Evolutionary conservation across 2,888 invertebrate species (phyloP).

Genomic region (Artemia sinica): DNA sequence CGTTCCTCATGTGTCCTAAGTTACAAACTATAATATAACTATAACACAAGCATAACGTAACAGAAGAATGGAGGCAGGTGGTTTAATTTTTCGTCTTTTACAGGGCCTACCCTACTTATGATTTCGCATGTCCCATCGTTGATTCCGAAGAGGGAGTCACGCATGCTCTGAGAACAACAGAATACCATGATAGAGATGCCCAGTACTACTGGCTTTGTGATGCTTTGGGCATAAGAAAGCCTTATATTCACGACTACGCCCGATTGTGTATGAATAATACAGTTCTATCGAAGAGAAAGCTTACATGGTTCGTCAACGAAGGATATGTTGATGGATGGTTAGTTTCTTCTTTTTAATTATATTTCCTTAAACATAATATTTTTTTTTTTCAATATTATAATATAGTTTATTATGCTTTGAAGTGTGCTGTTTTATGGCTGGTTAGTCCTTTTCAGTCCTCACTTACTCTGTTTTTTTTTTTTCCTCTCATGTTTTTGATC

Average conservation of each 20-base stretch:
- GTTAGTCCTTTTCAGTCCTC: no score
- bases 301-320: conserved; percentile 94
- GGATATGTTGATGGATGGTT: conserved; percentile 90
- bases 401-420: no score
- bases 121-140: conserved; percentile 98
- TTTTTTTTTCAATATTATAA: no score
- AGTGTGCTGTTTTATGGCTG: no score
- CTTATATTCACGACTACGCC: conserved; percentile 89
- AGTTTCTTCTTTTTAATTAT: conserved; percentile 28
- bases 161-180: conserved; percentile 94
- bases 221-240: conserved; percentile 63
- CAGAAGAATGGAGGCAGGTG: no score
- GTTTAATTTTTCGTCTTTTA: conserved; percentile 27
- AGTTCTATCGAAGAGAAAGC: conserved; percentile 85
- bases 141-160: conserved; percentile 94
- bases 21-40: no score
- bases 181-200: conserved; percentile 92
- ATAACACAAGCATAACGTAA: no score
- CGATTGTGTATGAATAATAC: conserved; percentile 95
- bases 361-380: no score
- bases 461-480: no score
- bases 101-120: conserved; percentile 97
- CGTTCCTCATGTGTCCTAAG: no score
- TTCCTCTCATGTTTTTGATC: no score
- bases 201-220: conserved; percentile 97